Base-by-base conservation (phyloP, 37 sponge, comb jelly and placozoan species). In the Hormiphora californensis region DNA sequence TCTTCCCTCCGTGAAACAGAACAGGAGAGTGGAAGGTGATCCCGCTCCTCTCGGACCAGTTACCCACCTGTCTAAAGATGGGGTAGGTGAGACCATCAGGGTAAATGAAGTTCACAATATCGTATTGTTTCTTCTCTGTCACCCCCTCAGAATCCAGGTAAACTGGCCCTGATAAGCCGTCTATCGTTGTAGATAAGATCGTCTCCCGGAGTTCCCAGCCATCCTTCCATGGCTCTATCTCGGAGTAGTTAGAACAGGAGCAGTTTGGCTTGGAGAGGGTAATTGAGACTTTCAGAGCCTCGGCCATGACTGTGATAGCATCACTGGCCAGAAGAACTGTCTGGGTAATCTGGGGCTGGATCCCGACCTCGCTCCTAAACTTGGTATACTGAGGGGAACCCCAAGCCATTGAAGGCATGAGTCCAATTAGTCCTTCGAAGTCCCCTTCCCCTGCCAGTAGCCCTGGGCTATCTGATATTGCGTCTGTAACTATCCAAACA, bases 401-500 rank as follows among this genome's bases (percentile, higher is more conserved):
- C 81, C 43, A 43, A 27, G 8, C 28, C 7, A 73, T 40, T 3
- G 81, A 22, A 73, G 43, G 23, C 38, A 43, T n/a, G 1, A 41
- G 40, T 46, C 81, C 81, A 21, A 73, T 27, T 1, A 73, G 46
- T 5, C 81, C 81, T n/a, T 19, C 25, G 44, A 43, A 73, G 61
- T 57, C 61, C n/a, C 61, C 27, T 5, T 31, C 30, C 25, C 9
- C 12, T 19, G 39, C 81, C 44, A 73, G 44, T 0, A 22, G 21
- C 4, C 43, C 46, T 1, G 81, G 81, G 25, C 25, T 73, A 32
- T 46, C 81, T n/a, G 81, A 43, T 15, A 73, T 40, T 0, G 32
- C 81, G 23, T 73, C 81, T 8, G 81, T 73, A n/a, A 73, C 81
- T 23, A 73, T 73, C 81, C 81, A 73, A 11, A 73, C 81, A 36